Evolutionary conservation across 1,140 invertebrate genomes (phyloP).

Genomic region (Drosophila baimaii): DNA sequence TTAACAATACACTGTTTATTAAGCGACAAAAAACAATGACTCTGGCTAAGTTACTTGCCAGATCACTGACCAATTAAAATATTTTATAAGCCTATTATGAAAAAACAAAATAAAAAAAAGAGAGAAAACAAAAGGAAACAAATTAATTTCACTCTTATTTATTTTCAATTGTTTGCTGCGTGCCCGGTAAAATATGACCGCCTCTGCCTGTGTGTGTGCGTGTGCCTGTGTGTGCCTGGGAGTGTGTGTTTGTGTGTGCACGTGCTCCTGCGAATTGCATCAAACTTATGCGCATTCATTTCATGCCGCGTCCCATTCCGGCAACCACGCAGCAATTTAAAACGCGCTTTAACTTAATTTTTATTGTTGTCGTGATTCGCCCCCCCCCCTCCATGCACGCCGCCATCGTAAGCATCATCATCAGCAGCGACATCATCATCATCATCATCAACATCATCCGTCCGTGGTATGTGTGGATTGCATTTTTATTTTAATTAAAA

Average conservation of each 20-base stretch:
- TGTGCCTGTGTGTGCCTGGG: slow-evolving; percentile 12
- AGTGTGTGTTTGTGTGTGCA: too few species aligned
- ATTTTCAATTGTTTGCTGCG: slow-evolving; percentile 66
- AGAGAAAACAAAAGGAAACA: slow-evolving; percentile 27
- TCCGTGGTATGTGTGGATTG: slow-evolving; percentile 57
- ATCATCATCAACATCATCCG: slow-evolving; percentile 22
- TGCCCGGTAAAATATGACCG: slow-evolving; percentile 24
- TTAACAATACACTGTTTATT: background rate
- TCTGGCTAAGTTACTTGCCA: background rate
- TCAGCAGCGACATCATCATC: slow-evolving; percentile 33
- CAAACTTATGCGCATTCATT: slow-evolving; percentile 67
- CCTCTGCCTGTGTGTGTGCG: slow-evolving; percentile 2
- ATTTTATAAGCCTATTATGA: slow-evolving; percentile 75
- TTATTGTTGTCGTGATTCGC: slow-evolving; percentile 74
- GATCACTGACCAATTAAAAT: slow-evolving; percentile 57
- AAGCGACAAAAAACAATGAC: slow-evolving; percentile 2
- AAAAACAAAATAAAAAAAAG: slow-evolving; percentile 33
- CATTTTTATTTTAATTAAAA: slow-evolving; percentile 83
- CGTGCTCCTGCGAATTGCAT: slow-evolving; percentile 53
- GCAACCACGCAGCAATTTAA: slow-evolving; percentile 60
- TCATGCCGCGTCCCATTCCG: slow-evolving; percentile 49
- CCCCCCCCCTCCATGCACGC: slow-evolving; percentile 10
- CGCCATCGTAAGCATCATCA: background rate
- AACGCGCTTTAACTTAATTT: slow-evolving; percentile 75
- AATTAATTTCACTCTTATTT: slow-evolving; percentile 65